Conservation (phyloP, 2,888 invertebrate species). For the Priocnemis perturbator region DNA sequence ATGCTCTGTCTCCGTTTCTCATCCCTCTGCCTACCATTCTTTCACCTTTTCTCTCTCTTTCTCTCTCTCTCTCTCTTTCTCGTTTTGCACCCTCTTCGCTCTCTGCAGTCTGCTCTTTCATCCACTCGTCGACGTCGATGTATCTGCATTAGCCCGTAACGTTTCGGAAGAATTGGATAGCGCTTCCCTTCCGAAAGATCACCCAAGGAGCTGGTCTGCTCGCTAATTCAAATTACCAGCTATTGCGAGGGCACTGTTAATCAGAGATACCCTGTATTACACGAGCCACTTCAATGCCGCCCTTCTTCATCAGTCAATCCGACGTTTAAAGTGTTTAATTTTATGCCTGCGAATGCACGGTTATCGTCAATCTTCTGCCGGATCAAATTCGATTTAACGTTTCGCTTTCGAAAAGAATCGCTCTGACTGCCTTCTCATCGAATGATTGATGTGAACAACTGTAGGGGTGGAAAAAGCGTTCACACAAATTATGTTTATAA, state of each 20-base stretch:
- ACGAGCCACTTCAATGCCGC: background rate
- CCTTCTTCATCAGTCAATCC: conserved; percentile 20
- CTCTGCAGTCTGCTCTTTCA: background rate
- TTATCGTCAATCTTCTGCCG: too few relatives aligned
- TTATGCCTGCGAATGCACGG: background rate
- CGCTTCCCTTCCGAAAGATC: conserved; percentile 27
- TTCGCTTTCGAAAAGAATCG: too few relatives aligned
- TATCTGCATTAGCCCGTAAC: conserved; percentile 39
- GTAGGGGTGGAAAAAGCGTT: too few relatives aligned
- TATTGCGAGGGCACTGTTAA: conserved; percentile 32
- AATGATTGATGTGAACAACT: too few relatives aligned
- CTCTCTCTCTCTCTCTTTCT: conserved; percentile 11
- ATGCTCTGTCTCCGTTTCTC: conserved; percentile 26
- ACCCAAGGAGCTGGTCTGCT: conserved; percentile 41
- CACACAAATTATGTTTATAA: too few relatives aligned
- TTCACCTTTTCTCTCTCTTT: conserved; percentile 24
- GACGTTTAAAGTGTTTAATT: conserved; percentile 21
- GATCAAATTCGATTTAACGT: too few relatives aligned
- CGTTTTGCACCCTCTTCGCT: conserved; percentile 1
- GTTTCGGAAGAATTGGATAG: conserved; percentile 17
- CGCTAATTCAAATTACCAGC: conserved; percentile 42
- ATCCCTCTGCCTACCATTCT: conserved; percentile 19
- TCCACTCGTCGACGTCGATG: conserved; percentile 30
- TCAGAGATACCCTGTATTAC: conserved; percentile 37
- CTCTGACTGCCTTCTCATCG: too few relatives aligned